phyloP scores from a whole-genome alignment of 2,888 invertebrate genomes.

The Phengaris arion region DNA sequence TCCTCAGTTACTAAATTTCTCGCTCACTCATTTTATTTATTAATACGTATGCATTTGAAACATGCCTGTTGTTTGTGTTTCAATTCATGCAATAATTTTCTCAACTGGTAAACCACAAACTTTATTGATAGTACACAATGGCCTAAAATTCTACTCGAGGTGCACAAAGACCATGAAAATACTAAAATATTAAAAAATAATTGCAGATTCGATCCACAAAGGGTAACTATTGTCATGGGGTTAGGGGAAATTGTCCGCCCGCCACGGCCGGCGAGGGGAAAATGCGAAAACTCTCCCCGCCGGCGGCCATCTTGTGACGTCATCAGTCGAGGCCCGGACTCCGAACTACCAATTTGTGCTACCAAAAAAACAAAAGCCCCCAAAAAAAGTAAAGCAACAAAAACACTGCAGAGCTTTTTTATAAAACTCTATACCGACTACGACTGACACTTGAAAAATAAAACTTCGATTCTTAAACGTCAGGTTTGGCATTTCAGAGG shows the following conservation, averaged over 20 bases:
- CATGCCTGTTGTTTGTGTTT: background rate
- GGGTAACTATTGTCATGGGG: background rate
- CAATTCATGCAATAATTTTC: background rate
- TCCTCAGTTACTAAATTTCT: no score
- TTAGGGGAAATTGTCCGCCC: conserved; percentile 44
- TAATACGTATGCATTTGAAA: no score
- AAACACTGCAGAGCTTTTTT: background rate
- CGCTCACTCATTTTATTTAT: no score
- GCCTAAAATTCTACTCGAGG: background rate
- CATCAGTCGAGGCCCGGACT: conserved; percentile 63
- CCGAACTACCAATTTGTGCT: conserved; percentile 35
- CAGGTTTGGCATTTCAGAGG: conserved; percentile 56
- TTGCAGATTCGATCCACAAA: conserved; percentile 16
- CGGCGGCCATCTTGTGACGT: conserved; percentile 76
- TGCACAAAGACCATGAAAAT: conserved; percentile 9
- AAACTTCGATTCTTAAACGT: conserved; percentile 37
- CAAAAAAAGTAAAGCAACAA: background rate
- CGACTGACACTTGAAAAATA: conserved; percentile 32
- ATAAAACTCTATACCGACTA: conserved; percentile 15
- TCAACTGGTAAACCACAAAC: background rate
- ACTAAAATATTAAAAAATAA: conserved; percentile 27
- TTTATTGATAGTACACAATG: background rate
- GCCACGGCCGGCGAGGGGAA: conserved; percentile 59
- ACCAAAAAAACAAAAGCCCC: conserved; percentile 1
- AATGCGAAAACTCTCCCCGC: conserved; percentile 72